Base-by-base conservation (phyloP, 2,888 invertebrate genomes). In the Chymomyza fuscimana region DNA sequence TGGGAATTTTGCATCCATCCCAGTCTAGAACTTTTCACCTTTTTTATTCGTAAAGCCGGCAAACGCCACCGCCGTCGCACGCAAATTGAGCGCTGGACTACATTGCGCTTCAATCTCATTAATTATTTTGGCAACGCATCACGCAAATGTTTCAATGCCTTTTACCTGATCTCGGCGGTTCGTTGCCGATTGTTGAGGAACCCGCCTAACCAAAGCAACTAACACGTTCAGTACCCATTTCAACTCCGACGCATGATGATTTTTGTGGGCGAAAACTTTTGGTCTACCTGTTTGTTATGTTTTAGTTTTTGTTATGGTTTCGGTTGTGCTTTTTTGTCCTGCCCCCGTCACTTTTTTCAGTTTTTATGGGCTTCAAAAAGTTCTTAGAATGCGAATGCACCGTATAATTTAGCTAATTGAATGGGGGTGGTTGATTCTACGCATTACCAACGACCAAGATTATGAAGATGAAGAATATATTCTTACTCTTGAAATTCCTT, bases 101-200 rank as follows among this genome's bases (percentile, higher is more conserved):
- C 82, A 77, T 79, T 86, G 80, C 80, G 84, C 79, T 84, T 85
- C 79, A 87, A 86, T 87, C 87, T 82, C 88, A 89, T 88, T 90
- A 90, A 90, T 90, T 90, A 90, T 87, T 87, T 91, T 82, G 87
- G 91, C 89, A 91, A 91, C 90, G 91, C 89, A 91, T 91, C 91
- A 91, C 91, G 91, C 91, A 78, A 90, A 78, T 77, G 79, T 77
- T 82, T 81, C 80, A 77, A 72, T 76, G 76, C 77, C 71, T 76
- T 77, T 77, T 77, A 81, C 81, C 85, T 74, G 81, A 81, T 82
- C 79, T 15, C 58, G 22, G 25, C 58, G 58, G 60, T 32, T 76
- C 74, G 76, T 65, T 63, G 72, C 71, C 73, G 74, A 67, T 65
- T 63, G 72, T 70, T 72, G 74, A 67, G 66, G 71, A 70, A 74